Base-by-base conservation (phyloP, 2,113 vertebrate species). In the human (Homo sapiens) region DNA sequence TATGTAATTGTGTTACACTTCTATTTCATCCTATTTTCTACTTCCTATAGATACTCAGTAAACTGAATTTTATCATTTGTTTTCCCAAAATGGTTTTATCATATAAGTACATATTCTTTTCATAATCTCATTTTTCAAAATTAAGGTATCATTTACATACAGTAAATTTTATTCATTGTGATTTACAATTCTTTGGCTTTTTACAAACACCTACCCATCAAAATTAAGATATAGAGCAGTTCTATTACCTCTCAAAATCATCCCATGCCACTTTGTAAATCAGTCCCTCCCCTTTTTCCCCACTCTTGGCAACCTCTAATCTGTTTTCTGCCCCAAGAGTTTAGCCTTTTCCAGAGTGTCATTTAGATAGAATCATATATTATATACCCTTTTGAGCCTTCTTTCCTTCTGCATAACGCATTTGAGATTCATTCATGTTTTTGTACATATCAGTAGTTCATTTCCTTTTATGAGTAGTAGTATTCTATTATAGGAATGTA, bases 81-180 rank as follows among this genome's bases (percentile, higher is more conserved):
- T 88, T 91, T 90, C 45, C 61, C 87, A 86, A 93, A 92, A 94
- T 82, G 23, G 0, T 70, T 95, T 96, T 70, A 57, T 91, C 50
- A 85, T n/a, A 8, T 68, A 59, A 78, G 6, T 72, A 6, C 84
- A 79, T 84, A 79, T 64, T 94, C 5, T 84, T 97, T 93, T 87
- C 22, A 66, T 64, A 64, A 79, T 88, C 84, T 76, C 27, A 78
- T 79, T 92, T 97, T 61, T 72, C 16, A 72, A 90, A 88, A 84
- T 83, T 90, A 66, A 88, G n/a, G 7, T 43, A 32, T 81, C 94
- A 89, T 85, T 82, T 81, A 55, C 18, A 40, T 18, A 20, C 1
- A 27, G 35, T 86, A 48, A 48, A 55, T 92, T 61, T 68, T 2
- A 68, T 52, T 57, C 32, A 57, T 9, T 92, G 38, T 76, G 22